Base-by-base conservation (phyloP, 2,888 invertebrate species). In the Colostygia pectinataria region DNA sequence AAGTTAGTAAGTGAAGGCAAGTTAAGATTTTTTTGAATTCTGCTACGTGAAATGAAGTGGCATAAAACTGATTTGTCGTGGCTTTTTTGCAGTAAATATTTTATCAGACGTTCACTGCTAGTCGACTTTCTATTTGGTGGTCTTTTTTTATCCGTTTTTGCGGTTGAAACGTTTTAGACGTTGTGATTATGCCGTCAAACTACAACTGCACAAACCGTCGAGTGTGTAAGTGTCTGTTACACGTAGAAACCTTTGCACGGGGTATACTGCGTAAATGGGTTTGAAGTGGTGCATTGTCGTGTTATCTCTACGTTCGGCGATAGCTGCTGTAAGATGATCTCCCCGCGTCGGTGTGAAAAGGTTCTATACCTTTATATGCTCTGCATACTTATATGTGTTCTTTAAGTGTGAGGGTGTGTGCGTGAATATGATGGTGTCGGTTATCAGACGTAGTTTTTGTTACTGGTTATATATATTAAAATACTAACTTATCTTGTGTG, bases 241-340 rank as follows among this genome's bases (percentile, higher is more conserved):
- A 9, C 10, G 24, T 64, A 60, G 65, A 65, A 55, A 57, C 63
- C 65, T 65, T 65, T 66, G 64, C 65, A 66, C 65, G 34, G 32
- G 36, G 39, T 62, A 78, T 62, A 78, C 79, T 74, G 75, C 76
- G 78, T 79, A 80, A 82, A 83, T 77, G 76, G 74, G 75, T 73
- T 66, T 71, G 69, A 77, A 79, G 75, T 71, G 72, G 64, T 74
- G 77, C 80, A 81, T 85, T 80, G 82, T 83, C 71, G 67, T 72
- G 77, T 84, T 87, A 84, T 84, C 86, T 80, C 66, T 65, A 74
- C 76, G 79, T 61, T 68, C 66, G 55, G 63, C 68, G 61, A 66
- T 77, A 77, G 67, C 77, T 70, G 64, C 51, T 54, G 66, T 74
- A 79, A 80, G 70, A 70, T 74, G 82, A 81, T 72, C 76, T 69